A percentile compares a stretch with the other conserved stretches of the same genome.
These are phyloP conservation scores for Centropristis striata DNA, from an alignment of 2,113 vertebrate genomes.

Conservation along the genomic window DNA sequence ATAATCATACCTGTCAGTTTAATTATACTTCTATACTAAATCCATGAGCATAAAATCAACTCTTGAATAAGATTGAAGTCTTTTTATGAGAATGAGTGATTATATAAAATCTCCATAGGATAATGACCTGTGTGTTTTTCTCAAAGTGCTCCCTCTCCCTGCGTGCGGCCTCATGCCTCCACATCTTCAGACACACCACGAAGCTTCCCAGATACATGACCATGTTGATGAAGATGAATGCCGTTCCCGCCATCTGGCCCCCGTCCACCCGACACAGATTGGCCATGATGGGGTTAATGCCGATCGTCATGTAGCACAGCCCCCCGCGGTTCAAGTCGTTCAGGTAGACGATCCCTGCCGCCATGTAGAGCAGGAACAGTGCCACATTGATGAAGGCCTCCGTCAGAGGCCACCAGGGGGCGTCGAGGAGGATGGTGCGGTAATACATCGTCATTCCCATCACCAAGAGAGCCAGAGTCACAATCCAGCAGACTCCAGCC, in stretches of 20 bases:
- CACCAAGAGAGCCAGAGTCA: constrained; percentile 80
- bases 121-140: constrained; percentile 40
- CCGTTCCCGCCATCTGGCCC: constrained; percentile 86
- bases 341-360: constrained; percentile 84
- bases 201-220: constrained; percentile 81
- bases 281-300: constrained; percentile 78
- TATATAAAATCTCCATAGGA: neutral
- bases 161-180: constrained; percentile 76
- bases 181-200: constrained; percentile 82
- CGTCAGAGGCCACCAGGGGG: constrained; percentile 88
- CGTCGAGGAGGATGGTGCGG: constrained; percentile 83
- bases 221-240: constrained; percentile 85
- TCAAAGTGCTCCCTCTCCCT: constrained; percentile 31
- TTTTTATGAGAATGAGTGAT: neutral
- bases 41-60: neutral
- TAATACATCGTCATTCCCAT: constrained; percentile 87
- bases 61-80: neutral
- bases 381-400: constrained; percentile 84
- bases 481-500: constrained; percentile 79
- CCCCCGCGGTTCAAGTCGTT: constrained; percentile 87
- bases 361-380: constrained; percentile 87
- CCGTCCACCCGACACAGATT: constrained; percentile 83
- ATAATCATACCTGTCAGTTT: too few species aligned
- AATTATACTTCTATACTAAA: neutral
- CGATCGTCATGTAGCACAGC: constrained; percentile 83